Base-by-base conservation (phyloP, 92 coral and sea anemone genomes). In the Ricordea florida region DNA sequence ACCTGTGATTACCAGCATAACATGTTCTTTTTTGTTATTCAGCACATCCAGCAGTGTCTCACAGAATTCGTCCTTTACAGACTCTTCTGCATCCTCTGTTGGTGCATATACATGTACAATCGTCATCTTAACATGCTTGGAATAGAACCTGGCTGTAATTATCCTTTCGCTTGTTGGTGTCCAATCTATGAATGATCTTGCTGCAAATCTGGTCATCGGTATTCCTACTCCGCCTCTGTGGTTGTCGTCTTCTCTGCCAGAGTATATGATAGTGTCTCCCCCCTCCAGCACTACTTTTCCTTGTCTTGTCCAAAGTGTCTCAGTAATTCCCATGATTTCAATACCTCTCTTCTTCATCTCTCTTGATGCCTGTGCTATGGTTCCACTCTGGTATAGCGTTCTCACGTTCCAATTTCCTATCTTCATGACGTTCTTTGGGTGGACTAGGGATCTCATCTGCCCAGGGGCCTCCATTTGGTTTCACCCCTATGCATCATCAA, bases 81-180 rank as follows among this genome's bases (percentile, higher is more conserved):
- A 36, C 18, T 82, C 69, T 0, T 73, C 87, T 3, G 60, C 60
- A 4, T 74, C 80, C 26, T 64, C 73, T 10, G 82, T 82, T 1
- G 82, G 82, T 14, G 82, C 82, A 41, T 82, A 82, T 5, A 50
- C 18, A 33, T 82, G 76, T 24, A 72, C 26, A 2, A 29, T 17
- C 10, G 69, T 69, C 32, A 69, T 45, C 20, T 79, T 69, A 25
- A 38, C 58, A 52, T 80, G 40, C 15, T 36, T 57, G 46, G 61
- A 57, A 46, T 81, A 58, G 6, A 15, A 72, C 17, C 66, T 72
- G 15, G 65, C 76, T 30, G 32, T 30, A 32, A 82, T 73, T 28
- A 81, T 72, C 32, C 87, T 33, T 25, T 73, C 68, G 26, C 49
- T 81, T 4, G 38, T 33, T 9, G 76, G 82, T 5, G 59, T 73